A percentile compares a stretch with the other conserved stretches of the same genome.
Conservation (phyloP, 2,797 vertebrate genomes). For the Phataginus tetradactyla region DNA sequence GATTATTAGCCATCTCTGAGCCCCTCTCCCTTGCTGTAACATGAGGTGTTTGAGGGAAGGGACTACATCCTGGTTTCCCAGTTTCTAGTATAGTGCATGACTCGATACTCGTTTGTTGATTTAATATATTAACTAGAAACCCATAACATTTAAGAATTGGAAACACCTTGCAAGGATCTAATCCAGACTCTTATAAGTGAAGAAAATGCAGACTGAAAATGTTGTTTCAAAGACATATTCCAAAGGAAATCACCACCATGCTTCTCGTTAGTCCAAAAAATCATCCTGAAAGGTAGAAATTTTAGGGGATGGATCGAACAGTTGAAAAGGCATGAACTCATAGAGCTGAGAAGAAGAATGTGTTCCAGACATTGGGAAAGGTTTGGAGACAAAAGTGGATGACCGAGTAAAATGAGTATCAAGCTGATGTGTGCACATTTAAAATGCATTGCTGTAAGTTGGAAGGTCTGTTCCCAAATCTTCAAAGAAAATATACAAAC, state of each 20-base stretch:
- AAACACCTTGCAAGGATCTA: not conserved
- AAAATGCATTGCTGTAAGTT: not conserved
- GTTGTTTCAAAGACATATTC: conserved; percentile 20
- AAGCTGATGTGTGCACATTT: not conserved
- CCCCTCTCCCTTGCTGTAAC: not conserved
- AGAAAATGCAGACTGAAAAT: conserved; percentile 23
- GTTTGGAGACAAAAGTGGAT: not conserved
- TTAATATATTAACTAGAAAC: not conserved
- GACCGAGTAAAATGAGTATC: not conserved
- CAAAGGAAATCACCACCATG: conserved; percentile 10
- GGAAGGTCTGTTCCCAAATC: not conserved
- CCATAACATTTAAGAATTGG: not conserved
- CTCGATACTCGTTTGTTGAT: not conserved
- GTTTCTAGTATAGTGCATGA: not conserved
- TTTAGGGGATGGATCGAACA: conserved; percentile 46
- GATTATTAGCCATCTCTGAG: not conserved
- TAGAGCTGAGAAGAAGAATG: not conserved
- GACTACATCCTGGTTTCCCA: not conserved
- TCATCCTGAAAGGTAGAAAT: conserved; percentile 47
- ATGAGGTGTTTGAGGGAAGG: not conserved
- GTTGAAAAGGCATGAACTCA: conserved; percentile 42
- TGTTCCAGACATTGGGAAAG: not conserved
- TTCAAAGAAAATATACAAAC: not conserved
- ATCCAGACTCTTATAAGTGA: not conserved
- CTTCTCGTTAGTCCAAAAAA: not conserved